Base-by-base conservation (phyloP, 2,888 invertebrate genomes). In the Rhagonycha lutea region DNA sequence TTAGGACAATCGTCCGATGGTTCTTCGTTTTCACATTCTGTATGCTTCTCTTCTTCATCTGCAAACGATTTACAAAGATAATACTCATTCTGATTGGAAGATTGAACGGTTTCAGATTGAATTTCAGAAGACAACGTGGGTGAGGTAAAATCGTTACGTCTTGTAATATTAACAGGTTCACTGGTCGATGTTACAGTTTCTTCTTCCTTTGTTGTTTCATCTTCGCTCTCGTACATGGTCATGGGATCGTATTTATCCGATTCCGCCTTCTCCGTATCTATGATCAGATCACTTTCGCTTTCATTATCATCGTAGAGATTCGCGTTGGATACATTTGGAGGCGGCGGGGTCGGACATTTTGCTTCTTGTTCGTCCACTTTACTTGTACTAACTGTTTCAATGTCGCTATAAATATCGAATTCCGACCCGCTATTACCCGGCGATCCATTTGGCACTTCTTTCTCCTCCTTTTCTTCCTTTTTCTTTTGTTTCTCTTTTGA, bases 1-100 rank as follows among this genome's bases (percentile, higher is more conserved):
- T 96, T 96, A 4, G 96, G 96, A 86, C 95, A 96, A 82, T 94
- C 94, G 0, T 94, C 93, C 77, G 91, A 89, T 1, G 89, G 89
- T 75, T 89, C 89, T 72, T 91, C 92, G 14, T 90, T 90, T n/a
- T 90, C 89, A 3, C 90, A 87, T 11, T 87, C 87, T 11, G 74
- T 88, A 73, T 91, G 92, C n/a, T 90, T 90, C 76, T 89, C 90
- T 67, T 87, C 85, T 80, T 12, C 81, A 78, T 23, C 80, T 73
- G 60, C 79, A 75, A 28, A 69, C 14, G 70, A 74, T 69, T 32
- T 74, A 65, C 14, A 70, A 70, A 62, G 79, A 76, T 24, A 78
- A 74, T 28, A 74, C 80, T 79, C 32, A 68, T 73, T 79, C 32
- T 76, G 74, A 68, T 80, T 82, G 3, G 85, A 82, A 3, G 85